Evolutionary conservation across 2,113 vertebrate species (phyloP).

Genomic region (Rousettus leschenaultii): DNA sequence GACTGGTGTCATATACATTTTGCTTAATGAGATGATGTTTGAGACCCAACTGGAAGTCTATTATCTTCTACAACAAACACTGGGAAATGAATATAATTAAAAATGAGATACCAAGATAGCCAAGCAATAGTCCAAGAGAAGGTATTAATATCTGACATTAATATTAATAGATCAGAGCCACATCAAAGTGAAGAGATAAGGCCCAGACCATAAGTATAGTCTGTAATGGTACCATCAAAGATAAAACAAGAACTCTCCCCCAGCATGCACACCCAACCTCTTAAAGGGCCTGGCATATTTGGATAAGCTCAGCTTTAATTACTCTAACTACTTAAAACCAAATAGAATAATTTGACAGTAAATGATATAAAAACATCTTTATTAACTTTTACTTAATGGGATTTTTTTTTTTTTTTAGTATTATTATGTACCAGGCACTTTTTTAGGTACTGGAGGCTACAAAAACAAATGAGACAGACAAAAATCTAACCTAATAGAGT

Average conservation of each 20-base stretch:
- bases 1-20: neutral
- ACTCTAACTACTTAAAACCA: neutral
- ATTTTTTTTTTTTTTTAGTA: neutral
- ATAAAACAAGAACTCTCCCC: neutral
- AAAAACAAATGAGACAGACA: neutral
- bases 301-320: neutral
- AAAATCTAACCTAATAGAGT: neutral
- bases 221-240: neutral
- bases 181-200: neutral
- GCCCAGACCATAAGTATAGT: neutral
- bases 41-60: neutral
- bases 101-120: neutral
- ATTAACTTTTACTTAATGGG: neutral
- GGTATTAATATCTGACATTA: neutral
- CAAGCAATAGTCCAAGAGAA: neutral
- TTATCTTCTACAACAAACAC: neutral
- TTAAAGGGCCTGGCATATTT: neutral
- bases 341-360: neutral
- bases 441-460: neutral
- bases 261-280: accelerated
- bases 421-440: neutral
- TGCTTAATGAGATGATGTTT: neutral
- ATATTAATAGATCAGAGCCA: neutral
- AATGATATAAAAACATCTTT: neutral
- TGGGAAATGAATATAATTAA: neutral